phyloP scores from a whole-genome alignment of 2,113 vertebrate species.

The Formicarius rufipectus region DNA sequence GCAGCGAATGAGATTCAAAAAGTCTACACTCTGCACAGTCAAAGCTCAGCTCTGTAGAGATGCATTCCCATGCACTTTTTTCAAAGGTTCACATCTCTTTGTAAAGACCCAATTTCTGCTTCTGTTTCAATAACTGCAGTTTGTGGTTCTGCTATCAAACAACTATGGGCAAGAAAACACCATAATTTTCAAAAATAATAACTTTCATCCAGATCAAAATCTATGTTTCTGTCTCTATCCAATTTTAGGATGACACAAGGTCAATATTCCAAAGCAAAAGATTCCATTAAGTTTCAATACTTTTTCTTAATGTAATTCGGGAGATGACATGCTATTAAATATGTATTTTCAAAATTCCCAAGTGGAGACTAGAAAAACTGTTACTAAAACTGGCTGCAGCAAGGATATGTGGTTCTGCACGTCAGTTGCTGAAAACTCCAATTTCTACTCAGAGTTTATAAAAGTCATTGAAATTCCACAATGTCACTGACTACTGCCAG shows the following conservation, averaged over 20 bases:
- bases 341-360: background rate
- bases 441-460: background rate
- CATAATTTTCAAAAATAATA: background rate
- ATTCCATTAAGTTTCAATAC: background rate
- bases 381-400: background rate
- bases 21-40: background rate
- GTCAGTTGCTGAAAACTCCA: background rate
- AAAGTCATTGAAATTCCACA: background rate
- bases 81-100: background rate
- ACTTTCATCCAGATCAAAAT: background rate
- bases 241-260: background rate
- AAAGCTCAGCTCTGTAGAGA: background rate
- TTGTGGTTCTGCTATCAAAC: background rate
- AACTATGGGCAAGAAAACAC: background rate
- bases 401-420: background rate
- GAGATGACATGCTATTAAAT: background rate
- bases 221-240: background rate
- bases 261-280: slow-evolving; percentile 3
- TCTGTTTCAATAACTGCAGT: background rate
- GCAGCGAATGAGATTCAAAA: background rate
- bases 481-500: background rate
- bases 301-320: background rate
- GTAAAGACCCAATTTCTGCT: background rate
- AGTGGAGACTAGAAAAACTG: background rate
- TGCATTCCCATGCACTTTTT: background rate